Base-by-base conservation (phyloP, 2,888 invertebrate genomes). In the Lagria hirta region DNA sequence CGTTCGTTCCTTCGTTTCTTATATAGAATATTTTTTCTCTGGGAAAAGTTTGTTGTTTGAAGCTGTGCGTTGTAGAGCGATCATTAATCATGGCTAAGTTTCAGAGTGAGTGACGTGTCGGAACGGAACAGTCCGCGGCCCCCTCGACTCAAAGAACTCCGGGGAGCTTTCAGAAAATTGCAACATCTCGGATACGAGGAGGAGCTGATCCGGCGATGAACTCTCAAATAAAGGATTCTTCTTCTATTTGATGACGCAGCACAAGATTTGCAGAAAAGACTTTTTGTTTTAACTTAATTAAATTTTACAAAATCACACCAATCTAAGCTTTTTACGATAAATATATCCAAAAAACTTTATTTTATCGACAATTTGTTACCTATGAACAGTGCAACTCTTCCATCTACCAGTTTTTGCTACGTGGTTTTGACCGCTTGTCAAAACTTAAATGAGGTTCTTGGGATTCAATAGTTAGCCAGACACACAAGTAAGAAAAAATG, bases 11-110 rank as follows among this genome's bases (percentile, higher is more conserved):
- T 69, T 70, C 70, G 69, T 71, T 71, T 71, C 71, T 71, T 71
- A 69, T 71, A 69, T 66, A 69, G 65, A 70, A 69, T 69, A 71
- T 73, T 72, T 71, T 72, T 72, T 76, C 75, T 74, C 76, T 76
- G 77, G 76, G 77, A 78, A 78, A 78, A 78, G 75, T 77, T 78
- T 77, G 77, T 77, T 78, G 78, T 77, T 77, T 75, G 75, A 74
- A 75, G 75, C 75, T 74, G 75, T 72, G 70, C 69, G 69, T 68
- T 66, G 68, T 71, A 73, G 70, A 72, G 72, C 72, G 68, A 75
- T 73, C 76, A 76, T 76, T 76, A 76, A 76, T 76, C 76, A 76
- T 74, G 71, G 72, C 61, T 73, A 74, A 74, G 73, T 75, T 75
- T 75, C 73, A 67, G 65, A 65, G 70, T 72, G 72, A 72, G 69